These are phyloP conservation scores for Dolomedes plantarius DNA, from an alignment of 2,888 invertebrate genomes.

Conservation along the genomic window DNA sequence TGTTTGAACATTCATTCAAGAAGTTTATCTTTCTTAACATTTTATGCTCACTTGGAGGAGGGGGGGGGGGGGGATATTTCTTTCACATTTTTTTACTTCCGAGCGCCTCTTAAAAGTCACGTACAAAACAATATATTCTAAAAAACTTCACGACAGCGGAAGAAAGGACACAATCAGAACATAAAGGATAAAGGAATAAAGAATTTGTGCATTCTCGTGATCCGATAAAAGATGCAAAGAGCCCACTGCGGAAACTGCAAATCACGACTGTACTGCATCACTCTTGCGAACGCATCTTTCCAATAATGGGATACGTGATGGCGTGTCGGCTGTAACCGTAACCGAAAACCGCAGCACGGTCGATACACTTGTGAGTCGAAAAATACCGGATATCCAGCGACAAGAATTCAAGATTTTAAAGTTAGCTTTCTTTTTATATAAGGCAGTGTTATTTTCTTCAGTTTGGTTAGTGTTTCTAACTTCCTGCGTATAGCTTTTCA, in stretches of 20 bases:
- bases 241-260: not conserved
- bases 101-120: not conserved
- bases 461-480: conserved; percentile 1
- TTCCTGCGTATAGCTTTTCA: not conserved
- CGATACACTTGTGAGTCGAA: conserved; percentile 19
- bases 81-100: not conserved
- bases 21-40: too few relatives aligned
- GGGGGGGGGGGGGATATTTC: too few relatives aligned
- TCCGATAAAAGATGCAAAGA: conserved; percentile 9
- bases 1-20: too few relatives aligned
- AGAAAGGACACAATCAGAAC: not conserved
- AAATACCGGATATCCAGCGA: not conserved
- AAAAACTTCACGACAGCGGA: not conserved
- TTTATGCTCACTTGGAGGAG: too few relatives aligned
- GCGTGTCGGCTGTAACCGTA: conserved; percentile 23
- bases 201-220: not conserved
- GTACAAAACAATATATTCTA: not conserved
- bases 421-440: not conserved
- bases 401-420: not conserved
- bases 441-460: not conserved
- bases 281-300: not conserved
- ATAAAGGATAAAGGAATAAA: not conserved
- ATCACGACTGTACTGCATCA: not conserved
- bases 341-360: conserved; percentile 34
- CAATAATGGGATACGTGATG: conserved; percentile 49